Conservation (phyloP, 1,140 invertebrate genomes). For the Lethrus apterus region DNA sequence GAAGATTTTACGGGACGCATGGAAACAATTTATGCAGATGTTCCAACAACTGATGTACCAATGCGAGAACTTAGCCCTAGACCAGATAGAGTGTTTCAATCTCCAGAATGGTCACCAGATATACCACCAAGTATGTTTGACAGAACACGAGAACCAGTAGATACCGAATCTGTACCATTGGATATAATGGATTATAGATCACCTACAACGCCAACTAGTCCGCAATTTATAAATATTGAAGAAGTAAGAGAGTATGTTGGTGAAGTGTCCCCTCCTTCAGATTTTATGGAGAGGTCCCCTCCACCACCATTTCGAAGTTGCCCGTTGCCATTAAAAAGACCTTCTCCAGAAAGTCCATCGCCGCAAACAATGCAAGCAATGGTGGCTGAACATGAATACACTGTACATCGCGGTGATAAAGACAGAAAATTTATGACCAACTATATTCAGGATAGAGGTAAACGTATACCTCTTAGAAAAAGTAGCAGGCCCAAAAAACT, state of each 20-base stretch:
- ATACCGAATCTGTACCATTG: background rate
- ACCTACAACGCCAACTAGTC: constrained; percentile 9
- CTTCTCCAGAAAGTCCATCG: background rate
- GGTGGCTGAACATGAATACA: constrained; percentile 3
- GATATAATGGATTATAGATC: constrained; percentile 7
- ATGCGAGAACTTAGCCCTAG: background rate
- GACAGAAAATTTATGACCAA: constrained; percentile 1
- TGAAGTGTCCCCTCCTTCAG: constrained; percentile 1
- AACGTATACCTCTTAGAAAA: background rate
- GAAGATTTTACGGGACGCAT: constrained; percentile 1
- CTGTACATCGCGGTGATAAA: background rate
- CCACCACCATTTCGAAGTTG: background rate
- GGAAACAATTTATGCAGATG: constrained; percentile 4
- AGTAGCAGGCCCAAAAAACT: too few relatives aligned
- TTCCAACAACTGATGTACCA: constrained; percentile 5
- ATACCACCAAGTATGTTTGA: background rate
- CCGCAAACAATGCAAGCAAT: background rate
- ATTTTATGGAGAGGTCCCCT: background rate
- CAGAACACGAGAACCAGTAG: background rate
- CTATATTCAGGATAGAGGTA: constrained; percentile 1
- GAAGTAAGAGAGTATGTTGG: background rate
- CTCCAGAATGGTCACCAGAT: constrained; percentile 12
- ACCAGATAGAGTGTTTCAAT: background rate
- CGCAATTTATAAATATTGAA: background rate
- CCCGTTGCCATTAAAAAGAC: background rate